Conservation (phyloP, 2,888 invertebrate genomes). For the Linyphia triangularis region DNA sequence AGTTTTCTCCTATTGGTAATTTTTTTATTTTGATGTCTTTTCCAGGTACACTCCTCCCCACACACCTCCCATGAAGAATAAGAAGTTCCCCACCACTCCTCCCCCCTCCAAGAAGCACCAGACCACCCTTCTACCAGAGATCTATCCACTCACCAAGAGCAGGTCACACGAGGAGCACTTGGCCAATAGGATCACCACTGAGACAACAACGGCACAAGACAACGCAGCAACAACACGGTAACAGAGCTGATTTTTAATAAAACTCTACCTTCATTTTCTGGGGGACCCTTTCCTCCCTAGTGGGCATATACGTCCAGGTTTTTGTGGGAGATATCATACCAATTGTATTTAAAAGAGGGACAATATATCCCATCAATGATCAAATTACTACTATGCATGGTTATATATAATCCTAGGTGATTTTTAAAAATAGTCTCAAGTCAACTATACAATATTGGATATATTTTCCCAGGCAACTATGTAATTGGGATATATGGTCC, state of each 20-base stretch:
- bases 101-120: conserved; percentile 89
- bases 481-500: too few species aligned
- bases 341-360: neutral
- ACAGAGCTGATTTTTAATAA: neutral
- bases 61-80: conserved; percentile 81
- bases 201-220: neutral
- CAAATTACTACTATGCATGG: too few species aligned
- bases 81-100: conserved; percentile 89
- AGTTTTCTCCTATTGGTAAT: too few species aligned
- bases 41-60: conserved; percentile 82
- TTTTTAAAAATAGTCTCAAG: too few species aligned
- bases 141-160: conserved; percentile 89
- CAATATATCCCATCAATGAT: too few species aligned
- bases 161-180: conserved; percentile 95
- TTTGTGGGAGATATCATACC: too few species aligned
- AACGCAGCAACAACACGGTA: neutral
- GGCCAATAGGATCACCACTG: conserved; percentile 83
- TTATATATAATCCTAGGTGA: too few species aligned
- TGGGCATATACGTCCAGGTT: neutral
- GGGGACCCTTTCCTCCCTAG: too few species aligned
- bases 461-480: too few species aligned
- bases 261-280: too few species aligned
- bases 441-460: too few species aligned
- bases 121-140: conserved; percentile 82
- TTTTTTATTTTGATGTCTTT: too few species aligned